Evolutionary conservation across 1,140 invertebrate genomes (phyloP), one percentile per base, ranked within the genome.

Genomic region (Cotesia glomerata): DNA sequence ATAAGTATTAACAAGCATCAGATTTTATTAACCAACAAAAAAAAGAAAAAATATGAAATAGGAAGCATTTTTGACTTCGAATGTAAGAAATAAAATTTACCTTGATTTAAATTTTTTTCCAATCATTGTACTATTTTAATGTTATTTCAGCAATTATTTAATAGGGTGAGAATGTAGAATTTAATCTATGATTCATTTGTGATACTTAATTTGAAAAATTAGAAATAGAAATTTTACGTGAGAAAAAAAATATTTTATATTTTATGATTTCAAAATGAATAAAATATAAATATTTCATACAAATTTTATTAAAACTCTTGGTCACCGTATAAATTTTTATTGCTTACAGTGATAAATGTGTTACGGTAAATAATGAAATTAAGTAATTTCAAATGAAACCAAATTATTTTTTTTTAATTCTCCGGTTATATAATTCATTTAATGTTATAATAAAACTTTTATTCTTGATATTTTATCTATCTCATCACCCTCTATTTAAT

Each of bases 101-200:
- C 39, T 36, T 39, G n/a, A 52, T 67, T 67, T 35, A 54, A 4
- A 35, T 54, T 67, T n/a, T 18, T 62, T 62, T 26, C 45, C 16
- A 35, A 11, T 54, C 5, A 13, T 67, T 39, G 13, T 36, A 36
- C 9, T 64, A 45, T 5, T 49, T 45, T 64, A 49, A 16, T 35
- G 1, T 61, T 4, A 26, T 61, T 61, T 61, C 11, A 32, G 1
- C 8, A 64, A 49, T 35, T 35, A 62, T 62, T 35, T 13, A 52
- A 58, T 54, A 68, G 66, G 54, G 66, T 68, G 66, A 68, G 54
- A 68, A 52, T 58, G 66, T 58, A 58, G 11, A 7, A n/a, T 35
- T 45, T 16, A 36, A 8, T 18, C 4, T 26, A 32, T 26, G 11
- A 63, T 11, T 66, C 13, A 66, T 66, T 66, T 66, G 18, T 51